These are phyloP conservation scores for Trialeurodes vaporariorum DNA, from an alignment of 1,140 invertebrate species.

Conservation along the genomic window DNA sequence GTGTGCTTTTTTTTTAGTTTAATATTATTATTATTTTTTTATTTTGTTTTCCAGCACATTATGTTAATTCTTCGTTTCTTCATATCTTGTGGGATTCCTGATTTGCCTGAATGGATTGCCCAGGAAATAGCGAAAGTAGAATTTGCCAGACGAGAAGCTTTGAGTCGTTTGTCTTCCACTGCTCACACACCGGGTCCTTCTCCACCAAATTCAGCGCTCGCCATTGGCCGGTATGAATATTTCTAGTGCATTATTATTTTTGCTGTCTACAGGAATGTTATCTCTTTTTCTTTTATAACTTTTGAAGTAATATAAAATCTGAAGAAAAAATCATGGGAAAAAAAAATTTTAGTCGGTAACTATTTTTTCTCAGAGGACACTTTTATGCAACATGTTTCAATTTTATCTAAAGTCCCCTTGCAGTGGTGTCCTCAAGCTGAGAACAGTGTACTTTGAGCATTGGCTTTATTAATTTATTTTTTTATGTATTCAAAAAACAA, in stretches of 20 bases:
- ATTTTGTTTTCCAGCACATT: conserved; percentile 52
- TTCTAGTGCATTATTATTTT: too few species aligned
- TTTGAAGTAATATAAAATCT: too few species aligned
- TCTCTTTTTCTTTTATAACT: not conserved
- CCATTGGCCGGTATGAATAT: not conserved
- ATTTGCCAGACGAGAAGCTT: conserved; percentile 59
- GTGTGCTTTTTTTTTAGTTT: conserved; percentile 9
- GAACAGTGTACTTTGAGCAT: too few species aligned
- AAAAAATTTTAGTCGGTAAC: too few species aligned
- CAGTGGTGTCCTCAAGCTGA: too few species aligned
- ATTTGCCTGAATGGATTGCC: conserved; percentile 82
- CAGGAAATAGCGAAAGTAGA: conserved; percentile 78
- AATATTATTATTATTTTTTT: conserved; percentile 2
- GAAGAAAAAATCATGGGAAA: too few species aligned
- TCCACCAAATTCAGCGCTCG: conserved; percentile 15
- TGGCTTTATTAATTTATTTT: too few species aligned
- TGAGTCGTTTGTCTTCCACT: conserved; percentile 38
- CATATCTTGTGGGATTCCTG: conserved; percentile 76
- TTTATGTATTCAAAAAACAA: too few species aligned
- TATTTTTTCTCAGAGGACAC: too few species aligned
- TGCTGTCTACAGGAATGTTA: too few species aligned
- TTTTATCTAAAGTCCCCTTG: too few species aligned
- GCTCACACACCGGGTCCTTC: conserved; percentile 29
- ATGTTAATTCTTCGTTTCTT: conserved; percentile 70
- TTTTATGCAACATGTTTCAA: too few species aligned